These are phyloP conservation scores for Xestia rhomboidea DNA, from an alignment of 2,888 invertebrate species.

Conservation along the genomic window DNA sequence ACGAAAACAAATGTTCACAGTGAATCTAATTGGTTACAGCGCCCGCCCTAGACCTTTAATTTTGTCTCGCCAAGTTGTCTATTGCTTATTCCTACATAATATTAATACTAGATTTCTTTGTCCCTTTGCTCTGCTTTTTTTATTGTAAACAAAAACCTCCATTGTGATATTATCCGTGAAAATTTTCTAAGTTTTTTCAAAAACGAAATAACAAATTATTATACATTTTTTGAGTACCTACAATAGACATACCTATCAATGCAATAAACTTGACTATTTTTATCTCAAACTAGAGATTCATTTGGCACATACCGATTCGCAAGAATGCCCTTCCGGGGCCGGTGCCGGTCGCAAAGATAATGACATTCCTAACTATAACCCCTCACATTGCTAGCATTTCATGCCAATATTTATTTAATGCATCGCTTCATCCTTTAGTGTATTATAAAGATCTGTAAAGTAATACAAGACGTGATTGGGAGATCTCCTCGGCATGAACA, in stretches of 20 bases:
- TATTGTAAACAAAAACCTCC: too few relatives aligned
- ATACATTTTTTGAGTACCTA: not conserved
- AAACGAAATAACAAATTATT: not conserved
- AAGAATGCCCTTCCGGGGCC: slow-evolving; percentile 47
- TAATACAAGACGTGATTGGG: not conserved
- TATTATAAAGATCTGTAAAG: slow-evolving; percentile 7
- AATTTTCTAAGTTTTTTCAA: not conserved
- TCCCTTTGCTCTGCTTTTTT: not conserved
- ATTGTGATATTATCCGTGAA: not conserved
- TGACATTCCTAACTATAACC: slow-evolving; percentile 59
- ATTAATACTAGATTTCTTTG: not conserved
- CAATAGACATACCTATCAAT: not conserved
- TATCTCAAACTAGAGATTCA: slow-evolving; percentile 50
- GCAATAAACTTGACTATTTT: slow-evolving; percentile 36
- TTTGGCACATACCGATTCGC: slow-evolving; percentile 50
- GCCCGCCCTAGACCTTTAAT: not conserved
- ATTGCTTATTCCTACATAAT: not conserved
- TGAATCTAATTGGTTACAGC: not conserved
- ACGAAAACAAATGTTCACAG: not conserved
- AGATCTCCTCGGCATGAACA: not conserved
- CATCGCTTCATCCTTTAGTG: not conserved
- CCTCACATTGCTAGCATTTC: slow-evolving; percentile 44
- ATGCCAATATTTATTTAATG: slow-evolving; percentile 48
- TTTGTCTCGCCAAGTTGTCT: not conserved
- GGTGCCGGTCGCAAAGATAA: slow-evolving; percentile 50